Evolutionary conservation across 1,140 invertebrate species (phyloP), one percentile per base, ranked within the genome.

Genomic region (Chironomus tepperi): DNA sequence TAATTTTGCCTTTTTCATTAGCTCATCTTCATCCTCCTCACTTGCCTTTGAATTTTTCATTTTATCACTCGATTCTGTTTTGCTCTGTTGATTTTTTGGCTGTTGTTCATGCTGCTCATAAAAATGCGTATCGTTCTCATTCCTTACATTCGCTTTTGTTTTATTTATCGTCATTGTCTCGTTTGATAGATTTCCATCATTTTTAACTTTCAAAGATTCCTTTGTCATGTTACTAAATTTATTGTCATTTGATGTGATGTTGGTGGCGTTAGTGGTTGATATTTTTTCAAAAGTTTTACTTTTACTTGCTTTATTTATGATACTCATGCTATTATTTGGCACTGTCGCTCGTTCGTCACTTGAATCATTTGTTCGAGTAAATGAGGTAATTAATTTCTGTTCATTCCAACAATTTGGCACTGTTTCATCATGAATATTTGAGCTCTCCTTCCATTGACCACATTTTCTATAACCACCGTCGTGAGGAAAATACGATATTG

Each of bases 321-420:
- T 34, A 34, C 24, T 34, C 24, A n/a, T n/a, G n/a, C n/a, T n/a
- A n/a, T n/a, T n/a, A n/a, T n/a, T n/a, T n/a, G n/a, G n/a, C n/a
- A 34, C 24, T 34, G 24, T 5, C 24, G 24, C 24, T 34, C 24
- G 24, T 34, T 34, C 24, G 24, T 34, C 24, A 34, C 24, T 57
- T n/a, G 47, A 57, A 57, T 57, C 47, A n/a, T 57, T 57, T 57
- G 47, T 57, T 57, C 10, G n/a, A 57, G n/a, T 57, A 57, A 57
- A 57, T 57, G 47, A 57, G 47, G 47, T 57, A 57, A 57, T 57
- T 57, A 57, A 57, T 57, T 57, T 57, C n/a, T 57, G 47, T 57
- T 57, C 47, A 57, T 57, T 57, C 47, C 47, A 57, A 57, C 47
- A 57, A 57, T 57, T 57, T 57, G 47, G 47, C 47, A 57, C 47